Percentiles rank a stretch among this genome's conserved stretches.
These are phyloP conservation scores for Apaloderma vittatum DNA, from an alignment of 2,113 vertebrate species.

Conservation along the genomic window DNA sequence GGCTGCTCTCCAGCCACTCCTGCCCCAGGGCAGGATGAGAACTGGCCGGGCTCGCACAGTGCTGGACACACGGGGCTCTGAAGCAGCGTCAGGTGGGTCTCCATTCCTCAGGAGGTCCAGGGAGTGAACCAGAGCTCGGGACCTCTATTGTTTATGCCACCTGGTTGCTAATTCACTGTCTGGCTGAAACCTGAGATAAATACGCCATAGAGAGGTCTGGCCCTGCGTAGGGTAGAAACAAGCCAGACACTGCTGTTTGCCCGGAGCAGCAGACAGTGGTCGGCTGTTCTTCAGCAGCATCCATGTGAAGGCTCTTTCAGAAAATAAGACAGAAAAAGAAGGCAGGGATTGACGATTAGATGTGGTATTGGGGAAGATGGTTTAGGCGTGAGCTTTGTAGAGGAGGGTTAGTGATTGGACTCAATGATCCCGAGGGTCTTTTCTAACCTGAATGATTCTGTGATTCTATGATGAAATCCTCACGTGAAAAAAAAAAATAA, in stretches of 20 bases:
- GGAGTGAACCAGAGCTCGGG: neutral
- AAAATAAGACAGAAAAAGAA: neutral
- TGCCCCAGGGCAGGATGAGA: neutral
- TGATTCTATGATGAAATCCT: neutral
- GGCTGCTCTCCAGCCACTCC: too few species aligned
- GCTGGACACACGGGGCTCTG: neutral
- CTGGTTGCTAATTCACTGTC: neutral
- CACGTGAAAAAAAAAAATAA: neutral
- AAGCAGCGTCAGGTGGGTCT: neutral
- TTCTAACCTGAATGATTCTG: too few species aligned
- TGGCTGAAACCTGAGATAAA: neutral
- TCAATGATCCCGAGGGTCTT: too few species aligned
- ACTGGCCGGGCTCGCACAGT: accelerated
- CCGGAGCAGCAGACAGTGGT: neutral
- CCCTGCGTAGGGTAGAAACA: neutral
- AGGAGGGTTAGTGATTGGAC: too few species aligned
- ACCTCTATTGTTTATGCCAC: neutral
- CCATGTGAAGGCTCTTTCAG: neutral
- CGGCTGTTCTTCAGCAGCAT: neutral
- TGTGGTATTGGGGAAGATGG: too few species aligned
- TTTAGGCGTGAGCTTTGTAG: too few species aligned
- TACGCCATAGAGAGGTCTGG: neutral
- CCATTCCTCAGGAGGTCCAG: neutral
- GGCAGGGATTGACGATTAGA: neutral
- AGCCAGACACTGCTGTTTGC: neutral